phyloP scores from a whole-genome alignment of 2,888 invertebrate species.

The Euzetes globulus region DNA sequence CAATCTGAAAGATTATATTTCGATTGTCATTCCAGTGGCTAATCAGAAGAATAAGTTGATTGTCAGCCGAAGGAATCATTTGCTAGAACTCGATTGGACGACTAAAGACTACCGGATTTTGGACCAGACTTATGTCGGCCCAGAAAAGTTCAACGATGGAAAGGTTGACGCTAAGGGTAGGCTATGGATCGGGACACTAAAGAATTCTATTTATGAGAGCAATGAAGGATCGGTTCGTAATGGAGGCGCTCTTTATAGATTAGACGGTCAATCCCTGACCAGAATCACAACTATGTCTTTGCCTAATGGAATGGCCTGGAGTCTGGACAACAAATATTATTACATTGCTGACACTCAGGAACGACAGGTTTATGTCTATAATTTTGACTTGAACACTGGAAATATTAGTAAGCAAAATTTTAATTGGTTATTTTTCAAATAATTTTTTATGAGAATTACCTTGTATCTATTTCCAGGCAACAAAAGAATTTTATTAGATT shows the following conservation, averaged over 20 bases:
- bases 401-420: slow-evolving; percentile 15
- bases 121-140: slow-evolving; percentile 28
- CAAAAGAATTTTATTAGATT: slow-evolving; percentile 22
- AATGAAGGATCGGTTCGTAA: neutral
- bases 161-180: slow-evolving; percentile 67
- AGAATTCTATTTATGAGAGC: slow-evolving; percentile 36
- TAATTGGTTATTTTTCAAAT: too few relatives aligned
- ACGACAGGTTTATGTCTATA: slow-evolving; percentile 32
- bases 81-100: slow-evolving; percentile 37
- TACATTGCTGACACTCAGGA: slow-evolving; percentile 32
- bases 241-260: slow-evolving; percentile 21
- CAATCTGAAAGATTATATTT: slow-evolving; percentile 40
- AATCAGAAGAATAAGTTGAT: slow-evolving; percentile 34
- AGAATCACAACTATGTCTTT: slow-evolving; percentile 6
- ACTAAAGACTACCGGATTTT: too few relatives aligned
- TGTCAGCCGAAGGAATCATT: slow-evolving; percentile 36
- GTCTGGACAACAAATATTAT: neutral
- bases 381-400: slow-evolving; percentile 21
- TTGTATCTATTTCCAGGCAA: slow-evolving; percentile 4
- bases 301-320: slow-evolving; percentile 36
- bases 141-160: slow-evolving; percentile 63
- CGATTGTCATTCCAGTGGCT: slow-evolving; percentile 39
- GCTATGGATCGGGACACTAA: slow-evolving; percentile 59
- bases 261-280: neutral
- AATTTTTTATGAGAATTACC: too few relatives aligned